Evolutionary conservation across 92 coral and sea anemone species (phyloP).

Genomic region (Pocillopora meandrina): DNA sequence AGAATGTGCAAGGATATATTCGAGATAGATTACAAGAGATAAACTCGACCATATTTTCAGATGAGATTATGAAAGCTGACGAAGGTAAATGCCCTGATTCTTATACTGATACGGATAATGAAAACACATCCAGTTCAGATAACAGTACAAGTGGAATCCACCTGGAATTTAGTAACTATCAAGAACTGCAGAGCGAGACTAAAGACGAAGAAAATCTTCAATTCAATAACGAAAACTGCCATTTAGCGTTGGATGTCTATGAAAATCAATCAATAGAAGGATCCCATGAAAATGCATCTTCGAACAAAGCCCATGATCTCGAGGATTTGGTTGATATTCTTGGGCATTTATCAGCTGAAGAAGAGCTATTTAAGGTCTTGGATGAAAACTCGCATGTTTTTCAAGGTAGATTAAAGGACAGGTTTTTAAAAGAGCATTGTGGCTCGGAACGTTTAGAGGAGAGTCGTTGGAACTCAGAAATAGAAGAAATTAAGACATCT

Average conservation of each 20-base stretch:
- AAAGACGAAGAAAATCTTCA: background rate
- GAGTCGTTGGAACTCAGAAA: background rate
- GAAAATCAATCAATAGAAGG: background rate
- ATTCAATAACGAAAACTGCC: background rate
- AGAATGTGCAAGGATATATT: conserved; percentile 30
- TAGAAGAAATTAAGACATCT: background rate
- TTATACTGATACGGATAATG: background rate
- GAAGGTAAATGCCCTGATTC: background rate
- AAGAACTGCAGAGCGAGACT: background rate
- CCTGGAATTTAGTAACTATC: background rate
- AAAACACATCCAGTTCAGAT: background rate
- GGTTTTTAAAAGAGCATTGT: background rate
- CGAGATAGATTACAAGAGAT: conserved; percentile 11
- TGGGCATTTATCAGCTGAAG: conserved; percentile 24
- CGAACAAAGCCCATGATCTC: background rate
- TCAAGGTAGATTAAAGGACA: too few relatives aligned
- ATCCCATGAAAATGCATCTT: background rate
- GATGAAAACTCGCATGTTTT: background rate
- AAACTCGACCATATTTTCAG: conserved; percentile 25
- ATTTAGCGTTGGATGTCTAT: background rate
- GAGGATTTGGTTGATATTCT: conserved; percentile 19
- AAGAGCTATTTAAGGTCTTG: conserved; percentile 4
- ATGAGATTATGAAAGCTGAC: background rate
- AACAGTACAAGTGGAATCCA: background rate
- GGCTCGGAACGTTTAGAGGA: background rate